Base-by-base conservation (phyloP, 2,888 invertebrate genomes). In the Aporophyla lueneburgensis region DNA sequence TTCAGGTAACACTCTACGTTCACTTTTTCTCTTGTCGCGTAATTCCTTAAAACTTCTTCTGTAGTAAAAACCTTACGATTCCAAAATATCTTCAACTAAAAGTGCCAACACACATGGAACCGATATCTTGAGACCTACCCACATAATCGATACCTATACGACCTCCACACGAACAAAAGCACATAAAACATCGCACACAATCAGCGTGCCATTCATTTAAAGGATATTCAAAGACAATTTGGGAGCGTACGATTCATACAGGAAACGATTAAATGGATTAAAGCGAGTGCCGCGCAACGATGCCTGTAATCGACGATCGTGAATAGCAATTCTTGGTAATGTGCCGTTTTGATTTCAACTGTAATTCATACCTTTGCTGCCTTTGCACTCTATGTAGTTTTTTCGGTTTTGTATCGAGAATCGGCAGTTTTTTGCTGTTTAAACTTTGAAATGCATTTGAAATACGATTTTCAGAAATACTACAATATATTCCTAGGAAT, bases 191-290 rank as follows among this genome's bases (percentile, higher is more conserved):
- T 77, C 0, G 40, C 56, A 61, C 54, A 81, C 71, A 83, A 85
- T 83, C 74, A 83, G 73, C 62, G 53, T 59, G 12, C 83, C 78
- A 78, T 84, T 85, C 86, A 84, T 85, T 85, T 77, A 78, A 73
- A 72, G 74, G 86, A 82, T 83, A 85, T 84, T 85, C 83, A 84
- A 86, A 74, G 83, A 86, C 83, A 82, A 84, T 86, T 84, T 71
- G 86, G 67, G 54, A 80, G 40, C 83, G 69, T 77, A 68, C 81
- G 71, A 82, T 80, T 87, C 85, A 83, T 85, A 81, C 81, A 86
- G 89, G 90, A 89, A 91, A 68, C 88, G 87, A 91, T 91, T 90
- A 90, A 89, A 90, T 85, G 89, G 87, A 89, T 89, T 91, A 88
- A 88, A 90, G 76, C 90, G 87, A 89, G 87, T 88, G 89, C 79